These are phyloP conservation scores for Toxotes chatareus DNA, from an alignment of 2,113 vertebrate genomes.

Conservation along the genomic window DNA sequence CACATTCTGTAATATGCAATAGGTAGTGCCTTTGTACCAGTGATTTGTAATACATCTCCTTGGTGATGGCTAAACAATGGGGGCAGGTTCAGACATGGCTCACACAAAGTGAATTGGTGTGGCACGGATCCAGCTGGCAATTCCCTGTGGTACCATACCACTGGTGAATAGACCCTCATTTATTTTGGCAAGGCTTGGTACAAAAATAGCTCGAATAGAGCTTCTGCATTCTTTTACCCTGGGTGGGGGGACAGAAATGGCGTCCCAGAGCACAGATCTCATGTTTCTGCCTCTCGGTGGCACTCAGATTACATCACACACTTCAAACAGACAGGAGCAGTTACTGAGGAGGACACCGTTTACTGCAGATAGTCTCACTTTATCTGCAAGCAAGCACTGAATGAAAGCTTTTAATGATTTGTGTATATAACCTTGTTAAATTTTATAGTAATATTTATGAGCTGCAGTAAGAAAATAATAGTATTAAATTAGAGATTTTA, in stretches of 20 bases:
- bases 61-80: constrained; percentile 60
- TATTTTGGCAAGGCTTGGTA: constrained; percentile 56
- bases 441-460: not conserved
- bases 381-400: not conserved
- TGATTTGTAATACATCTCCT: constrained; percentile 70
- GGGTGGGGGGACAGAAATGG: constrained; percentile 50
- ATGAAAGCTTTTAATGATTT: not conserved
- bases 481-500: not conserved
- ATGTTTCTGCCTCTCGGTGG: constrained; percentile 62
- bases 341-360: constrained; percentile 7
- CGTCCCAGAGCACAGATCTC: constrained; percentile 53
- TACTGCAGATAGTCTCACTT: not conserved
- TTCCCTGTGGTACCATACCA: constrained; percentile 32
- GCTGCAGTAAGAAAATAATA: not conserved
- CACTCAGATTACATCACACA: constrained; percentile 59
- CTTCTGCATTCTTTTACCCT: constrained; percentile 60
- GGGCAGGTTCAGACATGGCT: constrained; percentile 59
- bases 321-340: not conserved
- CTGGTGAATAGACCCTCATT: constrained; percentile 61
- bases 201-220: constrained; percentile 37
- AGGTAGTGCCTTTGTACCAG: constrained; percentile 46
- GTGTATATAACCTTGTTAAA: not conserved
- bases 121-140: constrained; percentile 69
- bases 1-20: constrained; percentile 6
- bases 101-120: constrained; percentile 56